Percentiles rank a stretch among this genome's conserved stretches.
phyloP scores from a whole-genome alignment of 2,113 vertebrate species.

The Spheniscus mendiculus region DNA sequence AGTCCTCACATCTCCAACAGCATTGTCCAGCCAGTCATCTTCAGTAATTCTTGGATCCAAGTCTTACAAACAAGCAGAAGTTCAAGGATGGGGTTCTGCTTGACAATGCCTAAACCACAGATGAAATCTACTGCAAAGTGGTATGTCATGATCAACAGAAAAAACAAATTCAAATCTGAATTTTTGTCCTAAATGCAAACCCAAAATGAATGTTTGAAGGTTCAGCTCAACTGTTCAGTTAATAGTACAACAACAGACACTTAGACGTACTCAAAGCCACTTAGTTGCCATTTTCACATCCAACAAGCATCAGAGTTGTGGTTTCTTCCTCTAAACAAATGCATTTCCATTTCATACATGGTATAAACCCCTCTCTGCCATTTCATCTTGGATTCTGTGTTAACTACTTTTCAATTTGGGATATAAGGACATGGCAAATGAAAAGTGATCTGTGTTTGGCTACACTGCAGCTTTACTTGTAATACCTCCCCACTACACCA shows the following conservation, averaged over 20 bases:
- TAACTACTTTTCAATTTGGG: not conserved
- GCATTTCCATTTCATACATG: not conserved
- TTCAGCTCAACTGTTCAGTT: not conserved
- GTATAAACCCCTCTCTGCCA: not conserved
- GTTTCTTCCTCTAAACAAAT: not conserved
- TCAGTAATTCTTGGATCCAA: not conserved
- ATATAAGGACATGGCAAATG: not conserved
- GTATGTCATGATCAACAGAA: not conserved
- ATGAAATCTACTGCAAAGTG: not conserved
- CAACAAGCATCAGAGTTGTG: not conserved
- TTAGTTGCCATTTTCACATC: not conserved
- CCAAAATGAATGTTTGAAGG: not conserved
- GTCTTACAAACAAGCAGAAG: not conserved
- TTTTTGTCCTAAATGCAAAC: not conserved
- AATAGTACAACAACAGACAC: not conserved
- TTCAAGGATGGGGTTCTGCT: not conserved
- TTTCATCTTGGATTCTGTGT: not conserved
- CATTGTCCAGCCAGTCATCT: not conserved
- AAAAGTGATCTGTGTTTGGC: not conserved
- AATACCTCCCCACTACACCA: not conserved
- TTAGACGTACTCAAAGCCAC: not conserved
- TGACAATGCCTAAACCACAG: not conserved
- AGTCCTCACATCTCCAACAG: not conserved
- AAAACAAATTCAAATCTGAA: not conserved
- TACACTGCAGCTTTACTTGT: slow-evolving; percentile 8